Base-by-base conservation (phyloP, 1,140 invertebrate species). In the Formica exsecta region DNA sequence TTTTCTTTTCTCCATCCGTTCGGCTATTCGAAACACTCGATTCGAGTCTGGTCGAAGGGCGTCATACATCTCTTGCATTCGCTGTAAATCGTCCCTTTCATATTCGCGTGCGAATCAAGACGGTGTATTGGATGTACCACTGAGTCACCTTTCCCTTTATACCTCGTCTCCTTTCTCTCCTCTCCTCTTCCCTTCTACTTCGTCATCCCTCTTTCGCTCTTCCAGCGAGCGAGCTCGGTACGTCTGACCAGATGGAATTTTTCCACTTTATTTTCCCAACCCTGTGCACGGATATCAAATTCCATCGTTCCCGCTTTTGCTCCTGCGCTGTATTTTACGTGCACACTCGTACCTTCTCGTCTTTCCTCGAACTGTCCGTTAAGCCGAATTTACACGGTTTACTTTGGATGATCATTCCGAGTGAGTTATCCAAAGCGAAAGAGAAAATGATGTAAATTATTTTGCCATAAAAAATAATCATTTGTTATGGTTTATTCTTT, bases 181-280 rank as follows among this genome's bases (percentile, higher is more conserved):
- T 38, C 57, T 41, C 32, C 38, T 73, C 62, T 64, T 36, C 25
- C 59, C 54, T 61, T 70, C 64, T n/a, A 65, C 85, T 32, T 59
- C 44, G 65, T 77, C 32, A 36, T 73, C 25, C 64, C 38, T 57
- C 54, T 77, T 80, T 32, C 77, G 51, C 59, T 48, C 57, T 66
- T 57, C 64, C 51, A 29, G 29, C 36, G 57, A n/a, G 9, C 54
- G 51, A 77, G 59, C 64, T 54, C 68, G 89, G 76, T 77, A 71
- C 85, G 89, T 89, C 90, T 90, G 89, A 91, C 81, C 91, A 88
- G 66, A 92, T 89, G 88, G 91, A 90, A 92, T 92, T 92, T 93
- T 90, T 90, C 91, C 85, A 89, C 87, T 92, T 91, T 92, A 93
- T 92, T 93, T 93, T 91, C 86, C 81, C 86, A 44, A 59, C 54